Evolutionary conservation across 2,888 invertebrate species (phyloP).

Genomic region (Morinoia aosen): DNA sequence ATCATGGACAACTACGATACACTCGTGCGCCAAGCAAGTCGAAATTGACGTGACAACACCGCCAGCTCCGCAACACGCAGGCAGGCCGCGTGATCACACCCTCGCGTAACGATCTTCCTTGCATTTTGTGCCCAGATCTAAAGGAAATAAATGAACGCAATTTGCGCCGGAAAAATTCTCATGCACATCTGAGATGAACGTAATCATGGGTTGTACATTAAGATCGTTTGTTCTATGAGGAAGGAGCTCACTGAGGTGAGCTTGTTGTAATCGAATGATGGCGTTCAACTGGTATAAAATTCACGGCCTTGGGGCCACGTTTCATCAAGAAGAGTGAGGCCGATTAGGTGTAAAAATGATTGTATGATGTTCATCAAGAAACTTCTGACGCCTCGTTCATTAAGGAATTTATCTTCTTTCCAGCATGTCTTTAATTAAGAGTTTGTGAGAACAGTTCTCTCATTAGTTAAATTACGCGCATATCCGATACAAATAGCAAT

Average conservation of each 20-base stretch:
- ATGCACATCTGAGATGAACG: background rate
- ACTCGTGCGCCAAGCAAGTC: too few species aligned
- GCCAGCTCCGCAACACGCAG: background rate
- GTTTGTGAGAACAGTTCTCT: background rate
- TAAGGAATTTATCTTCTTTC: background rate
- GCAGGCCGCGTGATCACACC: background rate
- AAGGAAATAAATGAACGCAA: background rate
- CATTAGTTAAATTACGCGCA: background rate
- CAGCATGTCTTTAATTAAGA: background rate
- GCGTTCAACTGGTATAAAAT: background rate
- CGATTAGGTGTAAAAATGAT: background rate
- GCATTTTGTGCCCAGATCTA: background rate
- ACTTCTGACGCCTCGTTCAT: background rate
- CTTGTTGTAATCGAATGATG: background rate
- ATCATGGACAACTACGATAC: too few species aligned
- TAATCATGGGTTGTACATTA: background rate
- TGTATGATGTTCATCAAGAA: background rate
- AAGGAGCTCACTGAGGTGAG: background rate
- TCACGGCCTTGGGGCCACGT: background rate
- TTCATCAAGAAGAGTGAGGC: background rate
- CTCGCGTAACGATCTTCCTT: background rate
- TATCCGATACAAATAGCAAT: background rate
- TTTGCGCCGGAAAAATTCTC: background rate
- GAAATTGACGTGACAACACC: too few species aligned
- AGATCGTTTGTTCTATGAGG: conserved; percentile 2